Evolutionary conservation across 2,113 vertebrate species (phyloP).

Genomic region (Muntiacus reevesi): DNA sequence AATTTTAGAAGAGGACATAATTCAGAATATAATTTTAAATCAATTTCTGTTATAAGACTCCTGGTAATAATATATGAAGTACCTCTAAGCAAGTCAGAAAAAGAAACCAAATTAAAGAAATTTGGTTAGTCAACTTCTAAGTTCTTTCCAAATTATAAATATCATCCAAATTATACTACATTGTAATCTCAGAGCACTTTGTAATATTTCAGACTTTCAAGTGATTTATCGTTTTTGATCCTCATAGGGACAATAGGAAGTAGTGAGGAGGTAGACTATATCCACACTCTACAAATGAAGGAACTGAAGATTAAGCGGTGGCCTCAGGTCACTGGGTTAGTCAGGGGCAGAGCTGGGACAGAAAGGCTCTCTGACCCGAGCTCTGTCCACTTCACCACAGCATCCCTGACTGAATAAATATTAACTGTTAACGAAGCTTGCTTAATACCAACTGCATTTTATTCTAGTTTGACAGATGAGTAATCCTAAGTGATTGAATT

Average conservation of each 20-base stretch:
- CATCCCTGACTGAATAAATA: neutral
- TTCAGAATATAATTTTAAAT: constrained; percentile 11
- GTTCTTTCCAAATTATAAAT: neutral
- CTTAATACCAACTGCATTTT: constrained; percentile 9
- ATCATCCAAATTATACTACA: neutral
- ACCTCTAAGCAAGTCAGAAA: neutral
- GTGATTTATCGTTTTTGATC: neutral
- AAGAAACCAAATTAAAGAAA: neutral
- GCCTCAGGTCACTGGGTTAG: neutral
- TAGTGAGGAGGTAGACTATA: neutral
- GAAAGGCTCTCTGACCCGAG: neutral
- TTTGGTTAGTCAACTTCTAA: neutral
- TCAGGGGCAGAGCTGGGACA: neutral
- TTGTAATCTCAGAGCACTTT: neutral
- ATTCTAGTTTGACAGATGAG: constrained; percentile 20
- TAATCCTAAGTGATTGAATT: neutral
- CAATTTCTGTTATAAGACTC: neutral
- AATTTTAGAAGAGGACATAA: neutral
- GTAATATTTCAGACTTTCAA: constrained; percentile 13
- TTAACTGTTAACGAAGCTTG: neutral
- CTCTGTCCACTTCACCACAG: neutral
- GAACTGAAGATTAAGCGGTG: neutral
- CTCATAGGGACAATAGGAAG: neutral
- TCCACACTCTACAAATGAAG: neutral
- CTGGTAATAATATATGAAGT: neutral